Conservation (phyloP, 2,113 vertebrate genomes). For the Arenaria interpres region DNA sequence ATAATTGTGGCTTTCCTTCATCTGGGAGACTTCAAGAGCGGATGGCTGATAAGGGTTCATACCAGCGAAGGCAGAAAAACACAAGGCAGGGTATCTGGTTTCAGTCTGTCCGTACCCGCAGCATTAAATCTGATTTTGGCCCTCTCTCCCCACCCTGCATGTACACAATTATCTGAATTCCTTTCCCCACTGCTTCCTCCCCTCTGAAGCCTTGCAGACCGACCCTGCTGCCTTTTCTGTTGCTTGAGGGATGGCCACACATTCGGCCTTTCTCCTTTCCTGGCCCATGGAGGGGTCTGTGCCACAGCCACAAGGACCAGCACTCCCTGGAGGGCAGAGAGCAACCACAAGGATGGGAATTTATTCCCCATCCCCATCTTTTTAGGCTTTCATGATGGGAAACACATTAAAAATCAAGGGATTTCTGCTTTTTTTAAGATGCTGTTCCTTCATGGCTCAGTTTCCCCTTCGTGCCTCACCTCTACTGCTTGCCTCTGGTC, state of each 20-base stretch:
- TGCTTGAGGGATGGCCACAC: fast-evolving
- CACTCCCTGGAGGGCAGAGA: not conserved
- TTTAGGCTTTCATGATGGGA: not conserved
- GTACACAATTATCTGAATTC: constrained; percentile 11
- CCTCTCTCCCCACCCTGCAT: not conserved
- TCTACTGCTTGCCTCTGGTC: not conserved
- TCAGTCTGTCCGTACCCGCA: not conserved
- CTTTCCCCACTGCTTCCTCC: not conserved
- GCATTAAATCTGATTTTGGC: not conserved
- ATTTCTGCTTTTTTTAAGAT: not conserved
- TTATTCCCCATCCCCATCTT: not conserved
- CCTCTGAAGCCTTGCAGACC: not conserved
- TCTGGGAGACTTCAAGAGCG: not conserved
- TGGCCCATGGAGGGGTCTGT: not conserved
- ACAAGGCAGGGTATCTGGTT: constrained; percentile 19
- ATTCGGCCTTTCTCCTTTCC: not conserved
- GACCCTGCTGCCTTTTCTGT: not conserved
- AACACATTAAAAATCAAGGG: not conserved
- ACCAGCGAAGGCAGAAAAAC: not conserved
- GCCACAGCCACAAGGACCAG: not conserved
- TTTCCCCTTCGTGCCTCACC: not conserved
- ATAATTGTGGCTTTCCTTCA: not conserved
- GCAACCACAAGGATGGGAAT: not conserved
- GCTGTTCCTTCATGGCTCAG: not conserved
- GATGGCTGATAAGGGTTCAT: not conserved